Base-by-base conservation (phyloP, 92 coral and sea anemone genomes). In the Actinernus sp. region DNA sequence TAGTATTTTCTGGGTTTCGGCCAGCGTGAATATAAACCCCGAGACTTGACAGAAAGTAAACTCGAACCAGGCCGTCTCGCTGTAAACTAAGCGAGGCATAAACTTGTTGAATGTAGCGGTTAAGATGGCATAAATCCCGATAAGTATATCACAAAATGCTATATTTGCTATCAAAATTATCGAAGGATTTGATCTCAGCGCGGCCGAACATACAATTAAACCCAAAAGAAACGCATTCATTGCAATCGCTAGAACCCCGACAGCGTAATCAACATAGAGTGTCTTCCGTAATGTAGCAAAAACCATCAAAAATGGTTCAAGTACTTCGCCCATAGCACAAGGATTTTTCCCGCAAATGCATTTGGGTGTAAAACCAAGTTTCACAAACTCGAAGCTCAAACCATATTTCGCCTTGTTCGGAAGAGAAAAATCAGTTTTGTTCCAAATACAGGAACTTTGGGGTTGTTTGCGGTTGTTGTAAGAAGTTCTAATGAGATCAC, bases 301-400 rank as follows among this genome's bases (percentile, higher is more conserved):
- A 18, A 71, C 67, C 26, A 51, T 34, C 13, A 81, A 26, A 49
- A 51, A 81, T 4, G 80, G 51, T 2, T 55, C 16, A 3, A 31
- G 30, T n/a, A 81, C 71, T 13, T 81, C 87, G 24, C 57, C 22
- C 3, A 63, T 21, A 22, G 8, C 26, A 63, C 87, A 81, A 2
- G 71, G 39, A 5, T 47, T 18, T 26, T 36, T 24, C 19, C 56
- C 24, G 48, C 87, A 81, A 29, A 81, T 27, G 39, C 87, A 81
- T 39, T 81, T 80, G 14, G 87, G 87, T 0, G 81, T 61, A 38
- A 62, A 81, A 9, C 87, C 87, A 25, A 62, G 76, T 25, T 57
- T 23, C 5, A 81, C 87, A 31, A 81, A 72, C 11, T 46, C 33
- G 40, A 40, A 55, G 0, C 81, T 68, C 3, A 60, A 43, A 4